Percentiles rank a stretch among this genome's conserved stretches.
phyloP scores from a whole-genome alignment of 2,888 invertebrate species.

The Zaprionus obscuricornis region DNA sequence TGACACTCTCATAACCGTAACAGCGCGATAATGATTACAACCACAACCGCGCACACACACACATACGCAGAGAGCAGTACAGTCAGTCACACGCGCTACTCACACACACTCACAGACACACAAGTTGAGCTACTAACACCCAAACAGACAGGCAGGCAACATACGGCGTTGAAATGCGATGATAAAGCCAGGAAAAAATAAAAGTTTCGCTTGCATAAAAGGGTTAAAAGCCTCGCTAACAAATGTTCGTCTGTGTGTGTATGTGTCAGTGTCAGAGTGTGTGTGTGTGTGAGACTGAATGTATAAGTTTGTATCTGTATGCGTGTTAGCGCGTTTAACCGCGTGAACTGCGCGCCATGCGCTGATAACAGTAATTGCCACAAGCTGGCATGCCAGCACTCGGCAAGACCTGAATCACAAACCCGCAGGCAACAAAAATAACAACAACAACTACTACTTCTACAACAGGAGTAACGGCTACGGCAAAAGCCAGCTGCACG shows the following conservation, averaged over 20 bases:
- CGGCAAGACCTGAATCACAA: slow-evolving; percentile 43
- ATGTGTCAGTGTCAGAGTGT: slow-evolving; percentile 17
- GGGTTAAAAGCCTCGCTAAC: slow-evolving; percentile 66
- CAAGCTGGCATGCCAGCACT: slow-evolving; percentile 69
- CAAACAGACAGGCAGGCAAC: slow-evolving; percentile 50
- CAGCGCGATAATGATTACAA: slow-evolving; percentile 80
- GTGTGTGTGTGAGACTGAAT: slow-evolving; percentile 13
- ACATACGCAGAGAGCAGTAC: slow-evolving; percentile 10
- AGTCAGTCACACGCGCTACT: slow-evolving; percentile 11
- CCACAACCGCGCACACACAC: slow-evolving; percentile 46
- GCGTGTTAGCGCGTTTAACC: slow-evolving; percentile 76
- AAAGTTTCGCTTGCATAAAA: slow-evolving; percentile 67
- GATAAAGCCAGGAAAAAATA: slow-evolving; percentile 52
- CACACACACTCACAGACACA: background rate
- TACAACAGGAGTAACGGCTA: background rate
- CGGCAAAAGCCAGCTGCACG: slow-evolving; percentile 9
- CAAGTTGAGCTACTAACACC: too few relatives aligned
- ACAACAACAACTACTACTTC: too few relatives aligned
- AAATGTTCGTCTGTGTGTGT: slow-evolving; percentile 28
- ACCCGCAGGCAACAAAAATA: slow-evolving; percentile 37
- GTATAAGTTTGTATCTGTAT: slow-evolving; percentile 50
- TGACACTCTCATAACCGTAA: slow-evolving; percentile 81
- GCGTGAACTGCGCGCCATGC: slow-evolving; percentile 77
- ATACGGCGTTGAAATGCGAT: slow-evolving; percentile 70
- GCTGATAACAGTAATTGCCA: slow-evolving; percentile 78